Conservation (phyloP, 2,113 vertebrate species). For the Epinephelus moara region DNA sequence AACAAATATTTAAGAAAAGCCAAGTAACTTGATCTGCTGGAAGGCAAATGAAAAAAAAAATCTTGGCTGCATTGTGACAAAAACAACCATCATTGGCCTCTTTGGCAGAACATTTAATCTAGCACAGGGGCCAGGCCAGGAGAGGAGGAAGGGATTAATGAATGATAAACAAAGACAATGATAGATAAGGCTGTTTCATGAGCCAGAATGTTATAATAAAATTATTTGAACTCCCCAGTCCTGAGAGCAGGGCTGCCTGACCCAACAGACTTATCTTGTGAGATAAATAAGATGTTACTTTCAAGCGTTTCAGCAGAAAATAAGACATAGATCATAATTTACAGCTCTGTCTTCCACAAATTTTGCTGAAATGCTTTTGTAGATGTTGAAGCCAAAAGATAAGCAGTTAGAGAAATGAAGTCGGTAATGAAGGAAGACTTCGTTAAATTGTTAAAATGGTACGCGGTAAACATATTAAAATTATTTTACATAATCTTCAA, state of each 20-base stretch:
- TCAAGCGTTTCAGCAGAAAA: not conserved
- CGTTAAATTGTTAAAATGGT: not conserved
- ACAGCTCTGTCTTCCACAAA: not conserved
- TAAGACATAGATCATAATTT: not conserved
- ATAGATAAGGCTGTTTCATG: not conserved
- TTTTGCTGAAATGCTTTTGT: not conserved
- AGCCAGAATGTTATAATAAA: not conserved
- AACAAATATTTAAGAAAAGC: not conserved
- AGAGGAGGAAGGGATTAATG: not conserved
- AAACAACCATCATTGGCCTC: not conserved
- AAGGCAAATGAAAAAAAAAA: not conserved
- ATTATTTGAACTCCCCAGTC: not conserved
- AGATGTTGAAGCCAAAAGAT: not conserved
- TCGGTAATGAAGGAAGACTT: rapidly evolving
- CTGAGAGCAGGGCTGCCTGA: not conserved
- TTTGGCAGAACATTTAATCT: conserved; percentile 17
- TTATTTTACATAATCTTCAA: not conserved
- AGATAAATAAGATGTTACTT: conserved; percentile 13
- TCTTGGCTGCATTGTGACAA: not conserved
- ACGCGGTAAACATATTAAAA: not conserved
- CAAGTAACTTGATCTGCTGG: not conserved
- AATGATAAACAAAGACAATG: conserved; percentile 16
- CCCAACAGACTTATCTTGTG: not conserved
- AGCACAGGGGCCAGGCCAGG: not conserved
- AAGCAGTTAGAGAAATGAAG: not conserved